Evolutionary conservation across 2,797 vertebrate species (phyloP).

Genomic region (Hirundo rustica): DNA sequence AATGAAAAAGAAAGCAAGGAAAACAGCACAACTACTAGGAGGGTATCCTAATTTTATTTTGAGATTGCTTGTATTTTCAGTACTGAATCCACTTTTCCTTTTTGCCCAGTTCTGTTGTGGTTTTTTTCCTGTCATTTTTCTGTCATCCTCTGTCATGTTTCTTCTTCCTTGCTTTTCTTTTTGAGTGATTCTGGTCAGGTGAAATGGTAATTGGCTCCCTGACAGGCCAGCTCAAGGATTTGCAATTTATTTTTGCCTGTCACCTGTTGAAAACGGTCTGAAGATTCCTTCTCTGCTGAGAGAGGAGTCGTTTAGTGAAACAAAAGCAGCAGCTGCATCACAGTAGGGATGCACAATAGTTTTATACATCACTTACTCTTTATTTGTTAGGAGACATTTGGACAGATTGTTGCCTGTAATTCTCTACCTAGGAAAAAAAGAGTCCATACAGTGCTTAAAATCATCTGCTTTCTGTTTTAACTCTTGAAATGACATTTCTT

Average conservation of each 20-base stretch:
- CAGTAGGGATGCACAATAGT: not conserved
- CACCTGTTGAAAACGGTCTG: constrained; percentile 42
- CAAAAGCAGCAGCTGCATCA: constrained; percentile 15
- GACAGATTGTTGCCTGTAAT: not conserved
- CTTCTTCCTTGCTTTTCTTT: not conserved
- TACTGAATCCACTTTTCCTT: not conserved
- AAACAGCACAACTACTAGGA: not conserved
- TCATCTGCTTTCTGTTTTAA: not conserved
- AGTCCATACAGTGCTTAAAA: not conserved
- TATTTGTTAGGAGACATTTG: not conserved
- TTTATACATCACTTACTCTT: constrained; percentile 10
- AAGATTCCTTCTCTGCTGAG: constrained; percentile 4
- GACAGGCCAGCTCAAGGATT: not conserved
- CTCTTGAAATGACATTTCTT: not conserved
- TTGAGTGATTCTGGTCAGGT: not conserved
- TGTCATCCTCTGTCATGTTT: not conserved
- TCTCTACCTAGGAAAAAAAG: not conserved
- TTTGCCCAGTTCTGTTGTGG: not conserved
- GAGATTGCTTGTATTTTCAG: not conserved
- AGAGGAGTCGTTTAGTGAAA: constrained; percentile 9
- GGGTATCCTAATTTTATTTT: not conserved
- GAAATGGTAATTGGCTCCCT: not conserved
- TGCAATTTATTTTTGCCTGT: constrained; percentile 36
- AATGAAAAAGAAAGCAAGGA: not conserved
- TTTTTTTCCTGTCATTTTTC: not conserved